Conservation (phyloP, 2,797 vertebrate genomes). For the Tamandua tetradactyla region DNA sequence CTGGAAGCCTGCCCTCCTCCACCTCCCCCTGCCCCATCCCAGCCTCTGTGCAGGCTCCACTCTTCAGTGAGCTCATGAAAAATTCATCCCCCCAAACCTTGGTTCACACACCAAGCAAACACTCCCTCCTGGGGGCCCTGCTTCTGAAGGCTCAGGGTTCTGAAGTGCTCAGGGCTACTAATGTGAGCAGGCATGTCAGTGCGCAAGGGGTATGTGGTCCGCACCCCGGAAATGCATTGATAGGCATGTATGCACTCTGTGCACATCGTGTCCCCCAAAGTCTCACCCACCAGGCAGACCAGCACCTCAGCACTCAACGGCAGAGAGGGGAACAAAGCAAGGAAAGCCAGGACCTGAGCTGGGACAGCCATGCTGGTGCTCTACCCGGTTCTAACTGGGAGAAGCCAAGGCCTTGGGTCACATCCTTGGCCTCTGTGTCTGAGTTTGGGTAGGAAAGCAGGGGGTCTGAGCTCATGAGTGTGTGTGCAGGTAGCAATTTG, state of each 20-base stretch:
- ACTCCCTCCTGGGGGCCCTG: constrained; percentile 43
- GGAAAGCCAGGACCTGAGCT: not conserved
- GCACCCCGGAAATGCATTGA: not conserved
- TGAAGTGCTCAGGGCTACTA: no score
- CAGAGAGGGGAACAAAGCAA: not conserved
- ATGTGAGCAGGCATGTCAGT: not conserved
- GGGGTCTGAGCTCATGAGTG: not conserved
- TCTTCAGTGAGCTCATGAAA: constrained; percentile 68
- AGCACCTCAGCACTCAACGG: not conserved
- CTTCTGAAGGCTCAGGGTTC: constrained; percentile 66
- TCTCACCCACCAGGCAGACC: not conserved
- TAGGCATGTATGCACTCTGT: not conserved
- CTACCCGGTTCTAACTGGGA: not conserved
- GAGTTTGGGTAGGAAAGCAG: not conserved
- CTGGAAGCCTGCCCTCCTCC: not conserved
- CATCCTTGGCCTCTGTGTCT: not conserved
- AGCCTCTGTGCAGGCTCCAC: constrained; percentile 57
- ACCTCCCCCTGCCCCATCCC: not conserved
- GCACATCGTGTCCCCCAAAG: not conserved
- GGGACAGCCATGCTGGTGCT: not conserved
- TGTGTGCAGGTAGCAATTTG: not conserved
- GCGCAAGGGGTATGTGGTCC: not conserved
- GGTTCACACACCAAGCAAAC: constrained; percentile 56
- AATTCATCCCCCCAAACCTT: constrained; percentile 72
- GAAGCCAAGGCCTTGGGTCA: not conserved